Base-by-base conservation (phyloP, 2,113 vertebrate genomes). In the Dipodomys spectabilis region DNA sequence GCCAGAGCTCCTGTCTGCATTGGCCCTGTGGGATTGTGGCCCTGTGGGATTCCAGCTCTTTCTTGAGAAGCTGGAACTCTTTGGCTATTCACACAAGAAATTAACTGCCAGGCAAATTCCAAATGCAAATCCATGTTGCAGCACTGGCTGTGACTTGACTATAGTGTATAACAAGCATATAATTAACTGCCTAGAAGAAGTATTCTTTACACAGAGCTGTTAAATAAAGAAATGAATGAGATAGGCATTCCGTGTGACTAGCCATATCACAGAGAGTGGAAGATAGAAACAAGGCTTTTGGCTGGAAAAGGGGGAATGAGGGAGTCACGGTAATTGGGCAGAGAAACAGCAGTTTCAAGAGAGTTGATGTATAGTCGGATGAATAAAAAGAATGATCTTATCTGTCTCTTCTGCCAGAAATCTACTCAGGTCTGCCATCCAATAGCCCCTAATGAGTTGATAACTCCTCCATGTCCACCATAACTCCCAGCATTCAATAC, bases 71-170 rank as follows among this genome's bases (percentile, higher is more conserved):
- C 28, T 28, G 62, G 62, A 93, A 78, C 67, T 75, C 72, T 27
- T 49, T 84, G 71, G 83, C 67, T 91, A 84, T 91, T 93, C 68
- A 35, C 12, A 3, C 73, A 57, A 78, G 5, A 39, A 75, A 81
- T 78, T 75, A 18, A n/a, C 72, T 78, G 68, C 30, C 35, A 93
- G 39, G 22, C 73, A 78, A 88, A 78, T 91, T 93, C 28, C 73
- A 68, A 88, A 81, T 27, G 86, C 1, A 6, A 28, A 49, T 9
- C 0, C 12, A 64, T 35, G 45, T 62, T 62, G 72, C 30, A 28
- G 16, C 6, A 11, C 28, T 25, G 44, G 5, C 44, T 69, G 20
- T 2, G 49, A 49, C 49, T 49, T 49, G 49, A 49, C 49, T 49
- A 49, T 12, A 49, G 49, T 12, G 12, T 49, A 12, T 9, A 49